These are phyloP conservation scores for Steinernema khuongi DNA, from an alignment of 1,140 invertebrate species.

Conservation along the genomic window DNA sequence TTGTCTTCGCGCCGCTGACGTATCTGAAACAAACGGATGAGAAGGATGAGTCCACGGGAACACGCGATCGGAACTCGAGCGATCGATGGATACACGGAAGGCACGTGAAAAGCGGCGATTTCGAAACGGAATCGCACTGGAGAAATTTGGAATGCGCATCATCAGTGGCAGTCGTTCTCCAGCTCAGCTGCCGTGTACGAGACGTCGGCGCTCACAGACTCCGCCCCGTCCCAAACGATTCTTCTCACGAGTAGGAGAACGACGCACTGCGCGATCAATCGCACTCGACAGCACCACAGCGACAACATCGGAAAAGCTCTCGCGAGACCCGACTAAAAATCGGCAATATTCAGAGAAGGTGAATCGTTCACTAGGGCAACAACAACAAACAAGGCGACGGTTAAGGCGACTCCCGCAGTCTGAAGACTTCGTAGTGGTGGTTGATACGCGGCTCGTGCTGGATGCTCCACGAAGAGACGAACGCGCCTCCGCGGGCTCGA, in stretches of 20 bases:
- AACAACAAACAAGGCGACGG: neutral
- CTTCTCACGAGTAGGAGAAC: conserved; percentile 7
- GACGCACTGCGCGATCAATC: conserved; percentile 14
- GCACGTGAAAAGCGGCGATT: neutral
- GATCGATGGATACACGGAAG: neutral
- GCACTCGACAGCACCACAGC: conserved; percentile 3
- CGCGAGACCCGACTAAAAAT: neutral
- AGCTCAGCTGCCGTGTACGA: neutral
- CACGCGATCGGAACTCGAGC: neutral
- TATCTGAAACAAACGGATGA: neutral
- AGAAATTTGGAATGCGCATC: conserved; percentile 7
- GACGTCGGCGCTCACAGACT: neutral
- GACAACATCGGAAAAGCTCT: conserved; percentile 13
- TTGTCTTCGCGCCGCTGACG: neutral
- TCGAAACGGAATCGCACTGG: neutral
- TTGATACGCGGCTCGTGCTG: conserved; percentile 4
- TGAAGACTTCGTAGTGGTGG: conserved; percentile 1
- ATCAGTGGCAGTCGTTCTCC: neutral
- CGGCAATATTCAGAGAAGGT: neutral
- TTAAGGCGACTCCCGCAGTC: neutral
- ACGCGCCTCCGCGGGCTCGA: neutral
- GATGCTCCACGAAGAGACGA: neutral
- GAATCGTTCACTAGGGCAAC: too few relatives aligned
- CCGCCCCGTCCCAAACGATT: conserved; percentile 1
- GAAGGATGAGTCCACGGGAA: neutral